Percentiles rank a stretch among this genome's conserved stretches.
Conservation (phyloP, 2,797 vertebrate species). For the Enteromius anoplus region DNA sequence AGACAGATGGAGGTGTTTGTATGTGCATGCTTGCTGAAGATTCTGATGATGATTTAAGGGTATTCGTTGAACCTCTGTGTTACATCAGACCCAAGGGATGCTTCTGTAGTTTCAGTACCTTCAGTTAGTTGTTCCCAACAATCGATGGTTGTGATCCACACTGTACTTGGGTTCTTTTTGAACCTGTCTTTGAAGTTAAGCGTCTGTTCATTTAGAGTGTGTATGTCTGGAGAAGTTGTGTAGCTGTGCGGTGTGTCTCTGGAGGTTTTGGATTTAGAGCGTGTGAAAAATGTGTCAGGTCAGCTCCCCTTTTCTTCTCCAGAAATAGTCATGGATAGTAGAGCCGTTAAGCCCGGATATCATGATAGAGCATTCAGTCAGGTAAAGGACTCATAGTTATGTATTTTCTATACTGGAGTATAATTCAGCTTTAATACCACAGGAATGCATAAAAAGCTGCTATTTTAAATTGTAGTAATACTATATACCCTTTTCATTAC, state of each 20-base stretch:
- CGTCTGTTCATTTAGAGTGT: neutral
- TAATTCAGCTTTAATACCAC: no score
- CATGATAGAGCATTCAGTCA: slow-evolving; percentile 1
- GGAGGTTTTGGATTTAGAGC: slow-evolving; percentile 28
- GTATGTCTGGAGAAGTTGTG: neutral
- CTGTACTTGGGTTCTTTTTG: neutral
- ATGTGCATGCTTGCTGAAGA: neutral
- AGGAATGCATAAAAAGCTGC: no score
- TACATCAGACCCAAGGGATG: neutral
- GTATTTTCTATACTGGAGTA: no score
- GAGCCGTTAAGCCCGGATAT: neutral
- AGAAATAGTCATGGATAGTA: slow-evolving; percentile 30
- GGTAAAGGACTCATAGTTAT: neutral
- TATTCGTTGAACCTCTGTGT: neutral
- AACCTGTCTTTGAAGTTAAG: slow-evolving; percentile 15
- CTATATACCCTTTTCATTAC: neutral
- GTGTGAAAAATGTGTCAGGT: slow-evolving; percentile 41
- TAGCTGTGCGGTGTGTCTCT: neutral
- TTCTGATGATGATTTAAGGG: slow-evolving; percentile 11
- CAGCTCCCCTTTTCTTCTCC: slow-evolving; percentile 33
- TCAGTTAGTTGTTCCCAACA: neutral
- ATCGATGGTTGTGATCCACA: slow-evolving; percentile 2
- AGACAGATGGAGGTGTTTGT: slow-evolving; percentile 32
- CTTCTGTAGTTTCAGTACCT: neutral
- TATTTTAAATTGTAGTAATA: neutral